phyloP scores from a whole-genome alignment of 2,113 vertebrate species.

The Hippotragus niger region DNA sequence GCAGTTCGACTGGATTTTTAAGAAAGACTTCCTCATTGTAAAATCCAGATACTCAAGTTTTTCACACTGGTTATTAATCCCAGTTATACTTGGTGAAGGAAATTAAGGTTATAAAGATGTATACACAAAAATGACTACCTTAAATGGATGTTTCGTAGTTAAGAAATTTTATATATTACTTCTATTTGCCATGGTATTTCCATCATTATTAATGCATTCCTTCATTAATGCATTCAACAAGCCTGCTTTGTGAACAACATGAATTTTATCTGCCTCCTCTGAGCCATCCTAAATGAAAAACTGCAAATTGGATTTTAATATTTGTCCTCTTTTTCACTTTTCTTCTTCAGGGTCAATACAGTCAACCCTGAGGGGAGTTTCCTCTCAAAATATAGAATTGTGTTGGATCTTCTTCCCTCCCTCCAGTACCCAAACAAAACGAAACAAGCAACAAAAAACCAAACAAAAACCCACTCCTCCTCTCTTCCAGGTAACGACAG shows the following conservation, averaged over 20 bases:
- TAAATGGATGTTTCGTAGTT: neutral
- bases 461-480: neutral
- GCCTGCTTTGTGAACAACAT: neutral
- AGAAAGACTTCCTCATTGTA: neutral
- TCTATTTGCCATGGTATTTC: neutral
- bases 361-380: neutral
- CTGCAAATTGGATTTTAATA: neutral
- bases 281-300: neutral
- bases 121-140: neutral
- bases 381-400: neutral
- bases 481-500: neutral
- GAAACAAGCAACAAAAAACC: neutral
- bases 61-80: neutral
- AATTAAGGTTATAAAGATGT: neutral
- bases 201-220: neutral
- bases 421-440: neutral
- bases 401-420: neutral
- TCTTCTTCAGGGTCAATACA: neutral
- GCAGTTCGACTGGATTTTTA: neutral
- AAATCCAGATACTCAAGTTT: neutral
- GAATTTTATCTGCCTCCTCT: neutral
- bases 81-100: neutral
- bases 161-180: neutral
- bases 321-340: neutral
- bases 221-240: neutral